Conservation (phyloP, 2,888 invertebrate genomes). For the Chrysotoxum bicinctum region DNA sequence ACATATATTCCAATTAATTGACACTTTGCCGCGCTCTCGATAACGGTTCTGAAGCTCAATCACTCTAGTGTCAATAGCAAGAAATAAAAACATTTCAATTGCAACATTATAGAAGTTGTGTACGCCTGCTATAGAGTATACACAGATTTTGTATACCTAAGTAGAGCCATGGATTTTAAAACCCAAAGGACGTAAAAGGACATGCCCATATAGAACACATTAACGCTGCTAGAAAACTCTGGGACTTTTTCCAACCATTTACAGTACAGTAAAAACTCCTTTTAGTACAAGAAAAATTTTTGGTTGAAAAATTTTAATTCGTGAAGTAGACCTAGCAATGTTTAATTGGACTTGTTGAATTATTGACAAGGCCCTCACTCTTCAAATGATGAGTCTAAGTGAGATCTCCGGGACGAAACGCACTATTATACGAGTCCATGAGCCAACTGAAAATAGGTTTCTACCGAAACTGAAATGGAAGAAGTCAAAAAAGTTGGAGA, state of each 20-base stretch:
- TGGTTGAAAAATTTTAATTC: no score
- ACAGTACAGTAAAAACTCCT: background rate
- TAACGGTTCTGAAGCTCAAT: conserved; percentile 51
- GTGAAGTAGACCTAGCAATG: no score
- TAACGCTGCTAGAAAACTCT: conserved; percentile 36
- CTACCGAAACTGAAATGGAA: background rate
- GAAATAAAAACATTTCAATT: conserved; percentile 54
- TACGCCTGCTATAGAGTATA: background rate
- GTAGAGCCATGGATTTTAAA: background rate
- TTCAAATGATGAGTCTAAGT: no score
- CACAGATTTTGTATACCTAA: background rate
- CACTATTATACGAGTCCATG: no score
- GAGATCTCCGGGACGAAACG: no score
- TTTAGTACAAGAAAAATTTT: no score
- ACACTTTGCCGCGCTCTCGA: conserved; percentile 42
- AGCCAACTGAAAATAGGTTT: background rate
- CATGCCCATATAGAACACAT: conserved; percentile 25
- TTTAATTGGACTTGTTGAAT: no score
- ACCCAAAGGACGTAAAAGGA: conserved; percentile 45
- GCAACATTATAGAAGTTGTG: conserved; percentile 10
- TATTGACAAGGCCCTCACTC: no score
- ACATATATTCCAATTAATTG: conserved; percentile 54
- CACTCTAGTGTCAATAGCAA: conserved; percentile 64
- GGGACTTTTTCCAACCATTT: conserved; percentile 14
- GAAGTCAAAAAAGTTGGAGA: background rate